A percentile compares a stretch with the other conserved stretches of the same genome.
Evolutionary conservation across 2,113 vertebrate genomes (phyloP).

Genomic region (Ceyx melanurus): DNA sequence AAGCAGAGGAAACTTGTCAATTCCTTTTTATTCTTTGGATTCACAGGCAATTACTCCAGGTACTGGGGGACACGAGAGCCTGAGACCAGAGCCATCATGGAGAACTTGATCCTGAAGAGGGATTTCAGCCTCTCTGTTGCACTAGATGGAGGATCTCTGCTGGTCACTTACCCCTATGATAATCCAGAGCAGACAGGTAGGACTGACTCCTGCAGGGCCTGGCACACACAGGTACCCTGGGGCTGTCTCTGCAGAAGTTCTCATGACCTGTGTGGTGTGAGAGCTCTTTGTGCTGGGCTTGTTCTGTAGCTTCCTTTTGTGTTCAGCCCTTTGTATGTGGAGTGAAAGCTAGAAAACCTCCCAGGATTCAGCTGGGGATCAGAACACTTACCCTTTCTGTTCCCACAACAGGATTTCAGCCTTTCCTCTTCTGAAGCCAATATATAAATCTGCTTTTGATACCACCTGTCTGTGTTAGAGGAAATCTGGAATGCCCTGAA

Average conservation of each 20-base stretch:
- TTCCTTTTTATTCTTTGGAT: background rate
- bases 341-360: background rate
- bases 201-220: background rate
- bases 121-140: constrained; percentile 91
- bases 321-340: background rate
- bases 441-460: background rate
- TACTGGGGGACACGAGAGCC: constrained; percentile 77
- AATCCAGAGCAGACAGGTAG: constrained; percentile 91
- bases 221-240: background rate
- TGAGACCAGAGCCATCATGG: constrained; percentile 91
- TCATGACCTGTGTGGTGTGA: background rate
- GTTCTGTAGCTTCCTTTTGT: background rate
- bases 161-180: constrained; percentile 93
- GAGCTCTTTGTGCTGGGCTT: background rate
- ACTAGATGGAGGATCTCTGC: constrained; percentile 91
- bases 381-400: background rate
- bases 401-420: background rate
- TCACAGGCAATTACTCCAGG: constrained; percentile 87
- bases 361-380: background rate
- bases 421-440: background rate
- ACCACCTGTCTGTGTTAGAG: background rate
- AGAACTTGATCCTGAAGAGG: constrained; percentile 86
- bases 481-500: background rate
- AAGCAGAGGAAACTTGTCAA: background rate
- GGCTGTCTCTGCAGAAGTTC: background rate